Percentiles rank a stretch among this genome's conserved stretches.
phyloP scores from a whole-genome alignment of 2,113 vertebrate genomes.

The Solenodon paradoxus region DNA sequence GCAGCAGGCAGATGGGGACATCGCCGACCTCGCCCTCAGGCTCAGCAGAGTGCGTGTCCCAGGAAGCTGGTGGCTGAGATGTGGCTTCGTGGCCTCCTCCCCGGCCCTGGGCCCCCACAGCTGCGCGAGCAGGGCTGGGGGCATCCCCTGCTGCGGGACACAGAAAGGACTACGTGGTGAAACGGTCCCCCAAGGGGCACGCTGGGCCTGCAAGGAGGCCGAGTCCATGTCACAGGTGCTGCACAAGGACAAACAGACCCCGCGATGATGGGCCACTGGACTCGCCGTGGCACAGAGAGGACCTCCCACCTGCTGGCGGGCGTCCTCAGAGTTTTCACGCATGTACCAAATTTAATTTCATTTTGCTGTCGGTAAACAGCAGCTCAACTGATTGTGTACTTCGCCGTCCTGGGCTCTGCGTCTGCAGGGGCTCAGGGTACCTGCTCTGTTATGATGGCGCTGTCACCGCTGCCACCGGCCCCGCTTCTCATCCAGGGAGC shows the following conservation, averaged over 20 bases:
- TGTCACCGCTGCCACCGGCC: too few relatives aligned
- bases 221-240: background rate
- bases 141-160: too few relatives aligned
- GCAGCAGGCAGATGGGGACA: too few relatives aligned
- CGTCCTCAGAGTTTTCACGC: background rate
- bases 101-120: too few relatives aligned
- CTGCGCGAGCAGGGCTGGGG: too few relatives aligned
- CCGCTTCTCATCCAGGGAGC: too few relatives aligned
- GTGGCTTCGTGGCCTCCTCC: too few relatives aligned
- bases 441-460: too few relatives aligned
- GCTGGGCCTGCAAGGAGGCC: background rate
- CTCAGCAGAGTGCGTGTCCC: too few relatives aligned
- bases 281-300: background rate
- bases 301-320: background rate
- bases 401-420: background rate
- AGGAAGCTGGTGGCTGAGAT: too few relatives aligned
- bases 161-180: background rate
- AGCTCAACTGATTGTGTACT: background rate
- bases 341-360: background rate
- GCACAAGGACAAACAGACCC: background rate
- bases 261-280: background rate
- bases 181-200: background rate
- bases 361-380: background rate
- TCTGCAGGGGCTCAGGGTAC: too few relatives aligned
- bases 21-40: too few relatives aligned